Base-by-base conservation (phyloP, 2,113 vertebrate genomes). In the Xyliphius kryptos region DNA sequence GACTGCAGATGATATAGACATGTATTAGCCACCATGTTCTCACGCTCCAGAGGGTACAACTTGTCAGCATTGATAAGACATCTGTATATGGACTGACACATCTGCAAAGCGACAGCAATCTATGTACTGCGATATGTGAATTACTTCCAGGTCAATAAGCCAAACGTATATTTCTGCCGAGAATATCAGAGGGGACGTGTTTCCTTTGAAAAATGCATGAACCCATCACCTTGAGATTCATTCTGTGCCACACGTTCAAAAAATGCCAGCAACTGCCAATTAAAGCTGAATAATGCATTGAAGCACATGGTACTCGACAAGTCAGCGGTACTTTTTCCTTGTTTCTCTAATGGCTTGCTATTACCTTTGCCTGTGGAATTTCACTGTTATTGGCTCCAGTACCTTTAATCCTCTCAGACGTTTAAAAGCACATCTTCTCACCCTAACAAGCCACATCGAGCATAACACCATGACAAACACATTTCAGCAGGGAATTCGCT, bases 131-230 rank as follows among this genome's bases (percentile, higher is more conserved):
- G 16, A 37, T 44, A 52, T 61, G 59, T 47, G 37, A 13, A 68
- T 72, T 74, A 67, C 60, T 6, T 57, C 38, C 69, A 68, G 69
- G 66, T 68, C 72, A 72, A 15, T 50, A 21, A 56, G 56, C 63
- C 11, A 44, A 41, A 21, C 26, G 32, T 54, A 26, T 53, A 6
- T 22, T 43, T 56, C 53, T 20, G 46, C 46, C 59, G 26, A 21
- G 36, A 70, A 55, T 61, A 19, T 41, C 37, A 70, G 17, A 62
- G 40, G 56, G 44, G 44, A 20, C 44, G 3, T 55, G 14, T 8
- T 21, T 40, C 46, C 47, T 44, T 36, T 40, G 12, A 22, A 56
- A 66, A 9, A 22, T 32, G 16, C 14, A 56, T 43, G 14, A 63
- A 36, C 32, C 26, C 43, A 57, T 63, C 14, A 38, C 63, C 46